Conservation (phyloP, 1,140 invertebrate genomes). For the Macrotrachela quadricornifera region DNA sequence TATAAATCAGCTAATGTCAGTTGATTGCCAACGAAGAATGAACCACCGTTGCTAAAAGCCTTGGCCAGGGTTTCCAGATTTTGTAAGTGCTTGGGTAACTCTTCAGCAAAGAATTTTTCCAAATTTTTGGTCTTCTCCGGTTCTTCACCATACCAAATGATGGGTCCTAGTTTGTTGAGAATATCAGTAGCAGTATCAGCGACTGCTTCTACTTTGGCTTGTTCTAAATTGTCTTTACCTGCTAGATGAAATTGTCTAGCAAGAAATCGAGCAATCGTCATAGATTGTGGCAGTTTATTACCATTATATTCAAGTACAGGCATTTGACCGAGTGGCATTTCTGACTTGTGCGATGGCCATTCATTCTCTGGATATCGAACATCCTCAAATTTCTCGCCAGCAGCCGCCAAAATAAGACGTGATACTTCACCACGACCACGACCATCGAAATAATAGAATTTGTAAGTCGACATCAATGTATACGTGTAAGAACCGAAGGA, state of each 20-base stretch:
- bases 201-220: neutral
- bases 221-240: neutral
- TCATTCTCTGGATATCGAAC: slow-evolving; percentile 4
- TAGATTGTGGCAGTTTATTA: neutral
- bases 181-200: neutral
- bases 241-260: neutral
- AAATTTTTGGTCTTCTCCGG: too few relatives aligned
- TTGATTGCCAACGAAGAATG: neutral
- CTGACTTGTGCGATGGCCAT: slow-evolving; percentile 10
- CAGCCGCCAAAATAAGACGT: slow-evolving; percentile 10
- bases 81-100: neutral
- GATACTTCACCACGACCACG: slow-evolving; percentile 10
- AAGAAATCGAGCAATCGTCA: neutral
- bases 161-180: neutral
- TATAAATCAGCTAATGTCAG: neutral
- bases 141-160: too few relatives aligned
- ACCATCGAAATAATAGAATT: slow-evolving; percentile 12
- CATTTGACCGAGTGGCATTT: neutral
- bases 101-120: too few relatives aligned
- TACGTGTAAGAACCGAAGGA: too few relatives aligned
- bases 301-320: neutral
- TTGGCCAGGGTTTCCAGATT: neutral
- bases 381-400: slow-evolving; percentile 13
- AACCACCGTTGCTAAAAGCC: neutral
- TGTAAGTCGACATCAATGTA: slow-evolving; percentile 7